phyloP scores from a whole-genome alignment of 2,888 invertebrate genomes.

The Aromia moschata region DNA sequence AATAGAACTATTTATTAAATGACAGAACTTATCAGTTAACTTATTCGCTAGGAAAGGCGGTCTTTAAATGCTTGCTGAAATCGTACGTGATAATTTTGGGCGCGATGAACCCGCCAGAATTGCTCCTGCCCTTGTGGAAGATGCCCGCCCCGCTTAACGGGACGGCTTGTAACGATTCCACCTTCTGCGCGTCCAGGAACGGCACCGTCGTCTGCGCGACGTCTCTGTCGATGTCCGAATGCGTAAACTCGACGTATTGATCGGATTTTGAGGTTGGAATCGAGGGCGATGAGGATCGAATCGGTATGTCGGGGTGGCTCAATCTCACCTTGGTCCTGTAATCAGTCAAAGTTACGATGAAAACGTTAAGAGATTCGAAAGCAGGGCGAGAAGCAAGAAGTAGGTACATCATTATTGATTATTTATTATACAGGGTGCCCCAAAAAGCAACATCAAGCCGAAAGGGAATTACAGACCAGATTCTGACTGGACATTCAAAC shows the following conservation, averaged over 20 bases:
- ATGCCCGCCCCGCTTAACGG: constrained; percentile 80
- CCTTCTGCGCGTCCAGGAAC: constrained; percentile 81
- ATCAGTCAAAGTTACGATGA: too few relatives aligned
- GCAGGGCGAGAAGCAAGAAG: too few relatives aligned
- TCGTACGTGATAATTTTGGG: constrained; percentile 81
- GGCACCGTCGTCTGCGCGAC: constrained; percentile 86
- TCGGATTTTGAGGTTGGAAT: constrained; percentile 55
- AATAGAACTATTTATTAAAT: background rate
- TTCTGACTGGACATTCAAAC: too few relatives aligned
- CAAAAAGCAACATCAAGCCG: too few relatives aligned
- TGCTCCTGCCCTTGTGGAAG: constrained; percentile 75
- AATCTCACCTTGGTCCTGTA: constrained; percentile 69
- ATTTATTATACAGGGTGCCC: too few relatives aligned
- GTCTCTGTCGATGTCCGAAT: constrained; percentile 77
- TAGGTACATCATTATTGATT: too few relatives aligned
- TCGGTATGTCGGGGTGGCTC: constrained; percentile 74
- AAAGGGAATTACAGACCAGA: too few relatives aligned
- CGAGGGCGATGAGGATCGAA: constrained; percentile 62
- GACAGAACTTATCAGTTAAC: constrained; percentile 27
- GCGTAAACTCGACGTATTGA: constrained; percentile 66
- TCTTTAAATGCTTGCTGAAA: constrained; percentile 71
- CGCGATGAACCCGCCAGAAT: constrained; percentile 81
- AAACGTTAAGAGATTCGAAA: too few relatives aligned
- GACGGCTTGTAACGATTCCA: constrained; percentile 72
- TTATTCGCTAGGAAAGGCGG: constrained; percentile 58